Conservation (phyloP, 1,140 invertebrate genomes). For the Drosophila oshimai region DNA sequence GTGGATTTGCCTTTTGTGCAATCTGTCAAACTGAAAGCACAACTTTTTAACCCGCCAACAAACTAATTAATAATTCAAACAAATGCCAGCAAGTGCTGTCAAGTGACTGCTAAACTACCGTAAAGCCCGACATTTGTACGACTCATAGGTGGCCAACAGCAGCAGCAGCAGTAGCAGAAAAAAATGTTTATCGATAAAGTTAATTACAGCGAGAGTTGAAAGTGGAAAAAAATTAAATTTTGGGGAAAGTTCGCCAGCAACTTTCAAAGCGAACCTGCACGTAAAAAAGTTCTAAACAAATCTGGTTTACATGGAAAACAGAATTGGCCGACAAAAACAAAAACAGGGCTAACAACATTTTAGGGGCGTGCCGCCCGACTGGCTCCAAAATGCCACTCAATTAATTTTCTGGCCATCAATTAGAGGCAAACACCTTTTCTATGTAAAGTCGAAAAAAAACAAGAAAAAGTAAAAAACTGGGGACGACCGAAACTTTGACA, state of each 20-base stretch:
- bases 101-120: slow-evolving; percentile 26
- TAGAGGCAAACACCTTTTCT: slow-evolving; percentile 70
- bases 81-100: slow-evolving; percentile 25
- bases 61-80: slow-evolving; percentile 64
- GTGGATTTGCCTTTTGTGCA: slow-evolving; percentile 24
- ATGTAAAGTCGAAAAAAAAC: slow-evolving; percentile 39
- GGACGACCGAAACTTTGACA: slow-evolving; percentile 37
- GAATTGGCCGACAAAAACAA: background rate
- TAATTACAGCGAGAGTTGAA: slow-evolving; percentile 37
- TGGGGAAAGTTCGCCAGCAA: slow-evolving; percentile 27
- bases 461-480: slow-evolving; percentile 3
- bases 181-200: slow-evolving; percentile 61
- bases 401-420: slow-evolving; percentile 65
- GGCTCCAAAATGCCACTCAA: slow-evolving; percentile 49
- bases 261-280: slow-evolving; percentile 31
- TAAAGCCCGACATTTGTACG: slow-evolving; percentile 13
- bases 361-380: slow-evolving; percentile 11
- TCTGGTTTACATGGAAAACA: slow-evolving; percentile 34
- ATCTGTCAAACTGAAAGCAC: slow-evolving; percentile 59
- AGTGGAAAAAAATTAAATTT: slow-evolving; percentile 17
- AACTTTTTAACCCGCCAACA: slow-evolving; percentile 47
- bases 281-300: slow-evolving; percentile 47
- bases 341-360: slow-evolving; percentile 14
- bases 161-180: background rate
- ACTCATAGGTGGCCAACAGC: slow-evolving; percentile 19